These are phyloP conservation scores for Epinotia demarniana DNA, from an alignment of 2,888 invertebrate genomes.

Conservation along the genomic window DNA sequence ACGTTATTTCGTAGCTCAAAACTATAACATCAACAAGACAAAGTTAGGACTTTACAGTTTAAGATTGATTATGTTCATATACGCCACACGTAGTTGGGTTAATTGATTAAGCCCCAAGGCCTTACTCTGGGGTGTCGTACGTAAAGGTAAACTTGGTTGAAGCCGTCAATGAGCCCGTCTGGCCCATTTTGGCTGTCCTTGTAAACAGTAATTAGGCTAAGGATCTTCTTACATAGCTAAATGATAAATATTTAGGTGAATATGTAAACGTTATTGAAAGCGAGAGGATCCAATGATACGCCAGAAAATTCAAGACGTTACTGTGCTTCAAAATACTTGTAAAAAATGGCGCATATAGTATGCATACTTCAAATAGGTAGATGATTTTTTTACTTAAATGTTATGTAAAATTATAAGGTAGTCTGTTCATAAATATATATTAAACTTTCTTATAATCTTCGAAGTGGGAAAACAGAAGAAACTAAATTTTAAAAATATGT, in stretches of 20 bases:
- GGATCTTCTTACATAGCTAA: neutral
- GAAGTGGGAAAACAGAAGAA: too few relatives aligned
- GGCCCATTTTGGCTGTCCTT: conserved; percentile 35
- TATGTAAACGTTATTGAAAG: neutral
- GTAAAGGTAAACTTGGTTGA: conserved; percentile 21
- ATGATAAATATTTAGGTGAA: neutral
- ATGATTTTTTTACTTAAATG: too few relatives aligned
- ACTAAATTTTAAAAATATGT: too few relatives aligned
- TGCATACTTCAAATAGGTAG: too few relatives aligned
- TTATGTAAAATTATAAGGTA: too few relatives aligned
- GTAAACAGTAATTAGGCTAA: conserved; percentile 48
- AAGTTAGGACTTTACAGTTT: conserved; percentile 2
- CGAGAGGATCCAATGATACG: too few relatives aligned
- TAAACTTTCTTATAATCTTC: too few relatives aligned
- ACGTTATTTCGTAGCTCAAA: neutral
- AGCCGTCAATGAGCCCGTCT: conserved; percentile 8
- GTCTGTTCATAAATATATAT: too few relatives aligned
- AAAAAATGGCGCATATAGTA: too few relatives aligned
- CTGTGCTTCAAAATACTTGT: too few relatives aligned
- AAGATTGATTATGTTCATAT: conserved; percentile 33
- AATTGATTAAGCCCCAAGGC: conserved; percentile 38
- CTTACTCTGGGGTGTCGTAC: conserved; percentile 26
- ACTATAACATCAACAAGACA: neutral
- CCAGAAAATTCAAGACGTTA: neutral
- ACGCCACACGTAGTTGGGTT: conserved; percentile 18